These are phyloP conservation scores for Ginglymostoma cirratum DNA, from an alignment of 2,113 vertebrate genomes.

Conservation along the genomic window DNA sequence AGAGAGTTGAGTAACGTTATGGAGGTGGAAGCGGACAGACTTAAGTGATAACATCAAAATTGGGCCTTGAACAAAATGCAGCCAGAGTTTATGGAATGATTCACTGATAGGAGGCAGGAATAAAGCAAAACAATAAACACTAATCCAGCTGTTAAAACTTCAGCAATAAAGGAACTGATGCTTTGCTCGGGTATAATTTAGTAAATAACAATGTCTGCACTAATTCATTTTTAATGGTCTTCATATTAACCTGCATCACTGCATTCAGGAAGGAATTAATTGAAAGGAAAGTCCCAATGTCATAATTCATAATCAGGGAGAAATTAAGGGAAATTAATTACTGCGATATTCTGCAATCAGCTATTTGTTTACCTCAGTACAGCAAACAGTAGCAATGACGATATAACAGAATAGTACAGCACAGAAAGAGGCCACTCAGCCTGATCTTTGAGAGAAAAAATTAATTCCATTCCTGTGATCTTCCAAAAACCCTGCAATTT, in stretches of 20 bases:
- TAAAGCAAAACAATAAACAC: neutral
- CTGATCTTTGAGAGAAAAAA: neutral
- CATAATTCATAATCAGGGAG: conserved; percentile 3
- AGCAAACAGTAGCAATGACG: neutral
- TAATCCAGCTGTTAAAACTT: neutral
- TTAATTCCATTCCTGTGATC: neutral
- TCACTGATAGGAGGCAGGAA: neutral
- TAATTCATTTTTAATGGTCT: conserved; percentile 24
- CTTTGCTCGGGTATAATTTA: neutral
- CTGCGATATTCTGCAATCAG: neutral
- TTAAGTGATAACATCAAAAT: neutral
- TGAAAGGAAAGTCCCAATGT: neutral
- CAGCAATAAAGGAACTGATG: neutral
- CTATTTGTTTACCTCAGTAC: neutral
- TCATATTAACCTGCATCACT: conserved; percentile 11
- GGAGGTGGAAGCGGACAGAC: neutral
- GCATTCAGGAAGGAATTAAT: neutral
- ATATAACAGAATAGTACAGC: neutral
- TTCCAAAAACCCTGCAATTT: neutral
- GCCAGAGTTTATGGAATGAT: neutral
- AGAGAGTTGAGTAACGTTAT: neutral
- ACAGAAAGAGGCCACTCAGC: neutral
- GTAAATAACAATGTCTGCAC: neutral
- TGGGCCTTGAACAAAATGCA: neutral
- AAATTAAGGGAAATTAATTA: conserved; percentile 16